These are phyloP conservation scores for Bolinopsis microptera DNA, from an alignment of 37 sponge, comb jelly and placozoan genomes.

Conservation along the genomic window DNA sequence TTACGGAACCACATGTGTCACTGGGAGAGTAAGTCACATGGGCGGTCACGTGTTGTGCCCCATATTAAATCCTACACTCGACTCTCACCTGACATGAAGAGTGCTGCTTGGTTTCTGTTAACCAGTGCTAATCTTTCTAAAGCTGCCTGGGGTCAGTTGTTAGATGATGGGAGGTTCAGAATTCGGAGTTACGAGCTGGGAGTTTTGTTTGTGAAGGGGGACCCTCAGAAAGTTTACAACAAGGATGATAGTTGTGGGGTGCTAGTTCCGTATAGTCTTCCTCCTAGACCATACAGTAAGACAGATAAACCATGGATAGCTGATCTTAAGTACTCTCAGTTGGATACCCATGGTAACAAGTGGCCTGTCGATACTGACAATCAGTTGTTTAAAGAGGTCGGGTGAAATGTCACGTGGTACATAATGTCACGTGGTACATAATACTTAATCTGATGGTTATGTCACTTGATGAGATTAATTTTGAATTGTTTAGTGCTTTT, in stretches of 20 bases:
- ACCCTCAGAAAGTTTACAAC: neutral
- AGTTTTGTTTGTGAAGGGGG: neutral
- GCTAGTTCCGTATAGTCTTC: slow-evolving; percentile 29
- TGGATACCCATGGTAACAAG: slow-evolving; percentile 66
- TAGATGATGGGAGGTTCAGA: slow-evolving; percentile 64
- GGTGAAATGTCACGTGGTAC: no score
- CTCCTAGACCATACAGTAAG: slow-evolving; percentile 23
- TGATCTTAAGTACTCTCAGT: slow-evolving; percentile 53
- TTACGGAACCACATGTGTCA: slow-evolving; percentile 26
- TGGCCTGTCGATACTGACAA: slow-evolving; percentile 41
- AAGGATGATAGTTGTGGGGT: neutral
- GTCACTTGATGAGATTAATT: no score
- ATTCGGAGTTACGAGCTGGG: slow-evolving; percentile 39
- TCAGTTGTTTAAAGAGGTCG: no score
- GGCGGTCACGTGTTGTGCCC: slow-evolving; percentile 83
- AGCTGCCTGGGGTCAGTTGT: slow-evolving; percentile 89
- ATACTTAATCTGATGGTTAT: no score
- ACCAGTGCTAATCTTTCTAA: slow-evolving; percentile 96
- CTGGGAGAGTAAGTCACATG: slow-evolving; percentile 54
- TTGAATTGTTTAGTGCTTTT: no score
- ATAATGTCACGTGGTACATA: no score
- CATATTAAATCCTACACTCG: slow-evolving; percentile 95
- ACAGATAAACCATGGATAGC: slow-evolving; percentile 67
- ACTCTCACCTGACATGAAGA: slow-evolving; percentile 73
- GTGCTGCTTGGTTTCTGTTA: slow-evolving; percentile 85